Percentiles rank a stretch among this genome's conserved stretches.
These are phyloP conservation scores for Arion vulgaris DNA, from an alignment of 1,140 invertebrate species.

Conservation along the genomic window DNA sequence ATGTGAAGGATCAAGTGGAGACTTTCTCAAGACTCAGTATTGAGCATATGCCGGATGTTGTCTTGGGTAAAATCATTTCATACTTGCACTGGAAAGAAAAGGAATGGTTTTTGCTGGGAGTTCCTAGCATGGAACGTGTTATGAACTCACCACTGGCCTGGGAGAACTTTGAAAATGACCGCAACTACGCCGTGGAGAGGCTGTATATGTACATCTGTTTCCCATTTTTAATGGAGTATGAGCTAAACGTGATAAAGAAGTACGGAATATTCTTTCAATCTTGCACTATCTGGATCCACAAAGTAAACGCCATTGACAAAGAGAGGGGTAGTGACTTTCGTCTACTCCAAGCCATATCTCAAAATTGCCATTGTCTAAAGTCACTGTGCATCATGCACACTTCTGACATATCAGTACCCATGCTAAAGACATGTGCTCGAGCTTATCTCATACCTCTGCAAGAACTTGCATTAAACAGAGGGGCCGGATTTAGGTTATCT, in stretches of 20 bases:
- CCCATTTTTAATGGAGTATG: neutral
- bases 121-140: conserved; percentile 9
- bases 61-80: conserved; percentile 23
- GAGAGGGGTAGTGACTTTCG: neutral
- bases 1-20: neutral
- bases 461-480: neutral
- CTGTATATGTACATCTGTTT: conserved; percentile 25
- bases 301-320: neutral
- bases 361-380: conserved; percentile 13
- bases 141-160: conserved; percentile 29
- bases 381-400: conserved; percentile 13
- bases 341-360: neutral
- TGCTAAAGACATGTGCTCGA: neutral
- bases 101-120: conserved; percentile 1
- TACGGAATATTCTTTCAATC: conserved; percentile 25
- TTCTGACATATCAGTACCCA: conserved; percentile 13
- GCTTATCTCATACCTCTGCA: neutral
- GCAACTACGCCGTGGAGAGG: conserved; percentile 10
- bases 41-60: conserved; percentile 11
- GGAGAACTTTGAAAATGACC: conserved; percentile 26
- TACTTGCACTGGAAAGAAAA: conserved; percentile 25
- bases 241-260: conserved; percentile 5
- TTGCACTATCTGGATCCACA: conserved; percentile 27
- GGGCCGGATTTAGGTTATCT: neutral
- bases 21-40: neutral